phyloP scores from a whole-genome alignment of 2,113 vertebrate species.

The Protobothrops mucrosquamatus region DNA sequence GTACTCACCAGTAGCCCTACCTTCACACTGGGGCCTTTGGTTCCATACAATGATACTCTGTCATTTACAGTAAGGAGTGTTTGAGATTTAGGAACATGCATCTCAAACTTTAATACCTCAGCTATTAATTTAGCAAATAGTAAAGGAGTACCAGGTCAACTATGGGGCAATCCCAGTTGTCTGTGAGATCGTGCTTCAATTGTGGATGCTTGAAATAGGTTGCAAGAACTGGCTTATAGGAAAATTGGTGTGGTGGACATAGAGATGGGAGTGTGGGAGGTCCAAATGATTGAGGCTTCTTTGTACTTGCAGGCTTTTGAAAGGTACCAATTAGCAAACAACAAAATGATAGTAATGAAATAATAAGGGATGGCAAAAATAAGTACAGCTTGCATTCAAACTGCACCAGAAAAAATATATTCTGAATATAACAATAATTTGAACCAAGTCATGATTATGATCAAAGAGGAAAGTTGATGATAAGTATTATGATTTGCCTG shows the following conservation, averaged over 20 bases:
- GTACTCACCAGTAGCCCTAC: background rate
- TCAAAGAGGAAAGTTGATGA: conserved; percentile 32
- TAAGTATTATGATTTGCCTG: conserved; percentile 16
- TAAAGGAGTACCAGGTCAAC: background rate
- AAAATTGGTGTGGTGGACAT: background rate
- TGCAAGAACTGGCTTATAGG: background rate
- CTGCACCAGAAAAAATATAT: background rate
- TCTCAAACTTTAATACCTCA: background rate
- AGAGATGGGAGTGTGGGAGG: background rate
- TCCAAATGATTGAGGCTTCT: background rate
- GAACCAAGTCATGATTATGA: conserved; percentile 28
- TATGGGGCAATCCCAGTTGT: background rate
- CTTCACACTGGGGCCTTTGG: background rate
- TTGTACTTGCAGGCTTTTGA: background rate
- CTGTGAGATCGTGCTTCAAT: background rate
- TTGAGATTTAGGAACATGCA: background rate
- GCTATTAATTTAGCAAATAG: background rate
- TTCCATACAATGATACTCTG: background rate
- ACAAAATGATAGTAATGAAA: conserved; percentile 14
- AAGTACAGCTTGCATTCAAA: background rate
- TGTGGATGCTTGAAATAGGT: background rate
- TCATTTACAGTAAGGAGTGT: background rate
- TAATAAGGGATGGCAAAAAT: background rate
- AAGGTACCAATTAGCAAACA: conserved; percentile 8
- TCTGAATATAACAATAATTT: conserved; percentile 42